Base-by-base conservation (phyloP, 2,888 invertebrate genomes). In the Antitype chi region DNA sequence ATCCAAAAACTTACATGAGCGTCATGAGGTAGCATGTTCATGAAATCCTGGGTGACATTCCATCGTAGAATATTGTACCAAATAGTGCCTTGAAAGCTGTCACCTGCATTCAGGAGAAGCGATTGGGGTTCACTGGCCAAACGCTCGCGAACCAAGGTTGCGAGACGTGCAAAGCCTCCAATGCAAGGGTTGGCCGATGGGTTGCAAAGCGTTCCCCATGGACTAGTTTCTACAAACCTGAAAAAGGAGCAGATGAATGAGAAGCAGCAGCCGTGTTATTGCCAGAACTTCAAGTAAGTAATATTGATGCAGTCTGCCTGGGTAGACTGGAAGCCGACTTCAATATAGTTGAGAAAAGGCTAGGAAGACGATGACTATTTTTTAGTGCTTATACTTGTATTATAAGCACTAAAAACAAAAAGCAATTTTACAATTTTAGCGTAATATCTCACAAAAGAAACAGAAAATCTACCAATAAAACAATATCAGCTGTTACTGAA, bases 31-130 rank as follows among this genome's bases (percentile, higher is more conserved):
- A 99, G 90, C 91, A 97, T 96, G 89, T 99, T 98, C 95, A 99
- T 97, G 89, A 99, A 98, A 64, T 97, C 95, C 57, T 98, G 97
- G 0, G 98, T 98, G 1, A 98, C 98, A 85, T 98, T 98, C 98
- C 98, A 98, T 85, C 97, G 95, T 62, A 98, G 96, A 6, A 98
- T 90, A 80, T 98, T 98, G 90, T 98, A 99, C 98, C 98, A 99
- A 8, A 98, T 95, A 0, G 98, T 98, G 0, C 98, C 98, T 89
- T 98, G 98, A 90, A 97, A 98, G 89, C 97, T 97, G 89, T 98
- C 98, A 0, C 98, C 98, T 2, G 96, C 98, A 78, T 98, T 97
- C 20, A 98, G 92, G 11, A 98, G 96, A 55, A 98, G 89, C 0
- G 97, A 96, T n/a, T 97, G 84, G 0, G 98, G 98, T 15, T 99